These are phyloP conservation scores for Tokudaia tokunoshimensis DNA, from an alignment of 2,797 vertebrate species.

Conservation along the genomic window DNA sequence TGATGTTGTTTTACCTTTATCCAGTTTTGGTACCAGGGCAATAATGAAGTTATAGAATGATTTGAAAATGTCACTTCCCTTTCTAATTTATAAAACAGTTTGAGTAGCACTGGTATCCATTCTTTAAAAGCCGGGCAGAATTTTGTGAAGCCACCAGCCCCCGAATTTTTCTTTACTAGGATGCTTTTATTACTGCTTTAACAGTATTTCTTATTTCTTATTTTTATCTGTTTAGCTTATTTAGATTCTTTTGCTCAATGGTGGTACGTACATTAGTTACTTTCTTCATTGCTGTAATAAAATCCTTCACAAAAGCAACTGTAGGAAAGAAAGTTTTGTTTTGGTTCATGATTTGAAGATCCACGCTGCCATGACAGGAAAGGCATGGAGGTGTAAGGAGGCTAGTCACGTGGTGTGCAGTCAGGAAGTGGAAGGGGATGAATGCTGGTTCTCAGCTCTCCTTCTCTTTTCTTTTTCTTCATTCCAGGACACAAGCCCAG, in stretches of 20 bases:
- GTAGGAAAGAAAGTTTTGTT: not conserved
- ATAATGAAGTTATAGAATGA: not conserved
- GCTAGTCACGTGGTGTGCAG: not conserved
- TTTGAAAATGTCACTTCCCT: not conserved
- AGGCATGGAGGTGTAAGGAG: not conserved
- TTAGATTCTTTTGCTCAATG: not conserved
- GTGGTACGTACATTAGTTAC: not conserved
- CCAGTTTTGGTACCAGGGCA: not conserved
- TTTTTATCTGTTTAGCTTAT: not conserved
- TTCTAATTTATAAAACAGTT: not conserved
- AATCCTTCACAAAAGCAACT: not conserved
- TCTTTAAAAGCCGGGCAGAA: not conserved
- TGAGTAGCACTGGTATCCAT: not conserved
- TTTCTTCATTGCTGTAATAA: not conserved
- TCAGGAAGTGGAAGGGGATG: not conserved
- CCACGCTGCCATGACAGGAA: not conserved
- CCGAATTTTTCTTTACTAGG: not conserved
- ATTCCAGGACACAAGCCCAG: not conserved
- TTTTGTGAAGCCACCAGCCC: not conserved
- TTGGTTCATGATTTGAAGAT: not conserved
- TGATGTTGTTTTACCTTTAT: not conserved
- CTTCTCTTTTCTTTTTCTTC: not conserved
- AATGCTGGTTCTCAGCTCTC: not conserved
- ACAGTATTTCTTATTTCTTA: not conserved
- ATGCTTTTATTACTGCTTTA: not conserved